Conservation (phyloP, 2,797 vertebrate species). For the Tadarida brasiliensis region DNA sequence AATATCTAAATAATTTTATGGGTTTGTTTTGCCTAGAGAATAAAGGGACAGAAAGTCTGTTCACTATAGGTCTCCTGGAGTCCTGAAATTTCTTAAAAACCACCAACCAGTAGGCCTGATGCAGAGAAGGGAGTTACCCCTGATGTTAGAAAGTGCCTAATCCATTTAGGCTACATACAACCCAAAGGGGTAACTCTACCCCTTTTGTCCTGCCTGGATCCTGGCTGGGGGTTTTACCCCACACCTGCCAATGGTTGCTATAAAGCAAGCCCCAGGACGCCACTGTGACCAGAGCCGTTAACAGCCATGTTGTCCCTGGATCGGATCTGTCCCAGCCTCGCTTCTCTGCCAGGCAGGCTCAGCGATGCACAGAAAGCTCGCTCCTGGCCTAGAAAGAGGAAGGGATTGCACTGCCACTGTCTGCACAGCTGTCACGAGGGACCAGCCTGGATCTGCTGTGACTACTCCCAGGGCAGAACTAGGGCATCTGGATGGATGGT, state of each 20-base stretch:
- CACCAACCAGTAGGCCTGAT: background rate
- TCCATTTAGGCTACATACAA: background rate
- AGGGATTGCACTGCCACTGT: background rate
- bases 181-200: background rate
- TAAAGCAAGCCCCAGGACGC: background rate
- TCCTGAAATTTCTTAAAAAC: constrained; percentile 45
- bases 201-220: background rate
- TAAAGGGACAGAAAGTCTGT: background rate
- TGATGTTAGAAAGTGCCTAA: background rate
- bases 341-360: background rate
- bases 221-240: background rate
- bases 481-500: background rate
- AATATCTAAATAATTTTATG: background rate
- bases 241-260: background rate
- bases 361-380: background rate
- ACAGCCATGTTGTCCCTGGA: background rate
- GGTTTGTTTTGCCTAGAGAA: constrained; percentile 44
- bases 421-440: no score
- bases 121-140: background rate
- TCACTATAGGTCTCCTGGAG: background rate
- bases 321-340: background rate
- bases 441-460: background rate
- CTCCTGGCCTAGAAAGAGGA: background rate
- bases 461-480: background rate
- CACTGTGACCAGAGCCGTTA: background rate